phyloP scores from a whole-genome alignment of 2,113 vertebrate genomes.

The Diadophis punctatus region DNA sequence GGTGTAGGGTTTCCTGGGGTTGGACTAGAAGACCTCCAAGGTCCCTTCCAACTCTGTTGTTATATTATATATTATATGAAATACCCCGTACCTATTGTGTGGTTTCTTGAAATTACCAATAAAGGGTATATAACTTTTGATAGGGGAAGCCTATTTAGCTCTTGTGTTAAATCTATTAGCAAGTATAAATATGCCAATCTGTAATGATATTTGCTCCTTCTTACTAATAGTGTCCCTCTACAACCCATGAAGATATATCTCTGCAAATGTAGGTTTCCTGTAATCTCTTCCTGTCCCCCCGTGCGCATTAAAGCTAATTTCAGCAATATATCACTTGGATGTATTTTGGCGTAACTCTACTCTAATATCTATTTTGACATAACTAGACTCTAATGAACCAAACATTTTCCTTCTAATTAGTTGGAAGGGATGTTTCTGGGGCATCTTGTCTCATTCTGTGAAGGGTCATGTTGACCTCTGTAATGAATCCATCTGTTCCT shows the following conservation, averaged over 20 bases:
- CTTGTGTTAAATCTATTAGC: background rate
- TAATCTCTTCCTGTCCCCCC: background rate
- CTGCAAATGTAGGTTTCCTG: background rate
- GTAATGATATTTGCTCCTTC: background rate
- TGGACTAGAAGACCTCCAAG: too few species aligned
- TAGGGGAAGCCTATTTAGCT: background rate
- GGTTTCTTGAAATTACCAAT: background rate
- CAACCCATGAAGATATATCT: background rate
- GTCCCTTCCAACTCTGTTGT: too few species aligned
- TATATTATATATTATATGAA: too few species aligned
- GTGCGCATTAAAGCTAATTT: background rate
- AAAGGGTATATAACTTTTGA: background rate
- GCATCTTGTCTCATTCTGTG: background rate
- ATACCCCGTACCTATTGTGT: too few species aligned
- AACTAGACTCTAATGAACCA: background rate
- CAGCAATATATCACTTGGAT: background rate
- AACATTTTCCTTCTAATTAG: background rate
- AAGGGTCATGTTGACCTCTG: background rate
- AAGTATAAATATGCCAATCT: background rate
- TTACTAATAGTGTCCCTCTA: background rate
- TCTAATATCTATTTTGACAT: conserved; percentile 10
- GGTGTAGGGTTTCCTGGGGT: too few species aligned
- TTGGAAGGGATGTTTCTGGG: conserved; percentile 6
- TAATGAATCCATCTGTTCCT: conserved; percentile 13
- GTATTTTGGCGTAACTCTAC: background rate